phyloP scores from a whole-genome alignment of 2,888 invertebrate species.

The Reticulitermes lucifugus region DNA sequence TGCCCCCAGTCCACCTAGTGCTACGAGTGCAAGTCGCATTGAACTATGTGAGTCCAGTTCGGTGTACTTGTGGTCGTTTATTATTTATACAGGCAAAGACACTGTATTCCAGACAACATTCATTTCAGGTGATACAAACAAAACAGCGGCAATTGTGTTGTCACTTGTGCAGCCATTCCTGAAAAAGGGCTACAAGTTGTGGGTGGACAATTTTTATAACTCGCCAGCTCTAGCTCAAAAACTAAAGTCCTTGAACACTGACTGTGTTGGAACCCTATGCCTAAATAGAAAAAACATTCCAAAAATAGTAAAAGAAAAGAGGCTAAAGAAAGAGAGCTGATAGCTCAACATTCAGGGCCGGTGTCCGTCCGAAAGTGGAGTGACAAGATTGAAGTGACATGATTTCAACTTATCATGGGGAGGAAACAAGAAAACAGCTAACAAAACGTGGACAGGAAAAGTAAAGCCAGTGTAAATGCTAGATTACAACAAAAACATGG shows the following conservation, averaged over 20 bases:
- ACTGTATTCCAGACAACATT: neutral
- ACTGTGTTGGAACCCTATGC: too few species aligned
- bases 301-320: too few species aligned
- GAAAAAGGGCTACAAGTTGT: neutral
- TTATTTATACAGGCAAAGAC: slow-evolving; percentile 27
- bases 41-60: slow-evolving; percentile 38
- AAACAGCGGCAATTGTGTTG: slow-evolving; percentile 4
- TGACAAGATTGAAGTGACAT: too few species aligned
- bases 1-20: too few species aligned
- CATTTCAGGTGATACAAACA: neutral
- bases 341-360: too few species aligned
- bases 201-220: neutral
- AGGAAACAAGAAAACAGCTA: too few species aligned
- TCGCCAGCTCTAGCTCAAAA: too few species aligned
- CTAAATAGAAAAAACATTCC: too few species aligned
- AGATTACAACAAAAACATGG: neutral
- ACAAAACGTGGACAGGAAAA: neutral
- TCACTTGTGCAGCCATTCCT: slow-evolving; percentile 12
- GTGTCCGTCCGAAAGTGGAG: too few species aligned
- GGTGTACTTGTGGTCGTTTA: slow-evolving; percentile 35
- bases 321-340: too few species aligned
- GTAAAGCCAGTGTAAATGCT: neutral
- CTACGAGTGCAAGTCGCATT: neutral
- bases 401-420: too few species aligned
- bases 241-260: too few species aligned